These are phyloP conservation scores for Mizuhopecten yessoensis DNA, from an alignment of 1,140 invertebrate species.

Conservation along the genomic window DNA sequence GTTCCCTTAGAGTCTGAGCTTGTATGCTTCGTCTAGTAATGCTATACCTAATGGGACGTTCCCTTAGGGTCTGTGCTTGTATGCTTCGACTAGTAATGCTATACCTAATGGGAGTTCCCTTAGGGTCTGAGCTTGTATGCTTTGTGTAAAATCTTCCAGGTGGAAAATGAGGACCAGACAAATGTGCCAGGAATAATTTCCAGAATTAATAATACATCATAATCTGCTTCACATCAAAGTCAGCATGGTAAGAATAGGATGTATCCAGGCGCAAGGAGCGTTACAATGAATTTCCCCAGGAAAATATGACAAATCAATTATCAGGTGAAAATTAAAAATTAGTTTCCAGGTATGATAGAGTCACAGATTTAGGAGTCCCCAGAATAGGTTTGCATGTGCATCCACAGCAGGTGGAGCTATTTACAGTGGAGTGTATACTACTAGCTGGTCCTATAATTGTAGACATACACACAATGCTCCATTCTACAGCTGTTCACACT, in stretches of 20 bases:
- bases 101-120: too few species aligned
- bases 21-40: too few species aligned
- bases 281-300: not conserved
- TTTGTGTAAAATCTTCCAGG: not conserved
- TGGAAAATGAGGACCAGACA: not conserved
- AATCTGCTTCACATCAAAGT: not conserved
- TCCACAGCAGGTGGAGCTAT: too few species aligned
- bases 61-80: too few species aligned
- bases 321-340: not conserved
- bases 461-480: not conserved
- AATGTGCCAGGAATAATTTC: not conserved
- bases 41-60: too few species aligned
- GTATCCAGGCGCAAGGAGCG: not conserved
- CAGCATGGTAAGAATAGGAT: not conserved
- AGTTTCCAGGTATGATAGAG: not conserved
- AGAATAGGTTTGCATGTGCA: too few species aligned
- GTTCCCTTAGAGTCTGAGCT: too few species aligned
- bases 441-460: not conserved
- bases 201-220: not conserved
- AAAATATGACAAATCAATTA: too few species aligned
- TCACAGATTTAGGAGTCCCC: too few species aligned
- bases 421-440: too few species aligned
- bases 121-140: too few species aligned
- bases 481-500: slow-evolving; percentile 22
- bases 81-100: too few species aligned